These are phyloP conservation scores for Sebastolobus alascanus DNA, from an alignment of 2,797 vertebrate genomes.

Conservation along the genomic window DNA sequence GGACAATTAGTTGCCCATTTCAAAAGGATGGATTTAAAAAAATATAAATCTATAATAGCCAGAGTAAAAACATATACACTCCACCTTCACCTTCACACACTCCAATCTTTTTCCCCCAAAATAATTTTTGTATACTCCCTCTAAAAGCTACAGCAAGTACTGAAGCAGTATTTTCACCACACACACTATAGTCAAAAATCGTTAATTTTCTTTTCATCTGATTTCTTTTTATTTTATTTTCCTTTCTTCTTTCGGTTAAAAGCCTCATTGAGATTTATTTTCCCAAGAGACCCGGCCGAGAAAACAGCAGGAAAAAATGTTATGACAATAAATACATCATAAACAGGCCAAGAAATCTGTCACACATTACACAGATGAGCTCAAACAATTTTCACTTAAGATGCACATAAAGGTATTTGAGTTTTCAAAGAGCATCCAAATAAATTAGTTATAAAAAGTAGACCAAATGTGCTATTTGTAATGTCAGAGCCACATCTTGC, in stretches of 20 bases:
- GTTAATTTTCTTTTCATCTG: background rate
- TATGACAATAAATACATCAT: background rate
- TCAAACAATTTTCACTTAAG: background rate
- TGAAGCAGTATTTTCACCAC: background rate
- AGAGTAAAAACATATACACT: background rate
- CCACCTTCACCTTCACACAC: background rate
- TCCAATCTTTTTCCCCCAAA: background rate
- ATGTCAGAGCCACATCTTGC: background rate
- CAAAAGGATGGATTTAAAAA: background rate
- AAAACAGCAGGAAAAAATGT: background rate
- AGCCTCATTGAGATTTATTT: background rate
- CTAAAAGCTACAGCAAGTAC: background rate
- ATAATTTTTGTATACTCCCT: background rate
- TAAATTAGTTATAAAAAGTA: background rate
- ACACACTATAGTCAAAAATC: background rate
- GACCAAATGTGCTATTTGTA: background rate
- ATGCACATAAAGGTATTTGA: background rate
- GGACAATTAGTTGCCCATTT: background rate
- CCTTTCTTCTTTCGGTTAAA: background rate
- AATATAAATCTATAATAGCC: background rate
- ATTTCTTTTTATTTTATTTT: background rate
- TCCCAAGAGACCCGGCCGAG: background rate
- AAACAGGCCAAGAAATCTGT: background rate
- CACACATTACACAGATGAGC: background rate
- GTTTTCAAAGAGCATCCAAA: background rate